Evolutionary conservation across 2,113 vertebrate species (phyloP).

Genomic region (Ellobius talpinus): DNA sequence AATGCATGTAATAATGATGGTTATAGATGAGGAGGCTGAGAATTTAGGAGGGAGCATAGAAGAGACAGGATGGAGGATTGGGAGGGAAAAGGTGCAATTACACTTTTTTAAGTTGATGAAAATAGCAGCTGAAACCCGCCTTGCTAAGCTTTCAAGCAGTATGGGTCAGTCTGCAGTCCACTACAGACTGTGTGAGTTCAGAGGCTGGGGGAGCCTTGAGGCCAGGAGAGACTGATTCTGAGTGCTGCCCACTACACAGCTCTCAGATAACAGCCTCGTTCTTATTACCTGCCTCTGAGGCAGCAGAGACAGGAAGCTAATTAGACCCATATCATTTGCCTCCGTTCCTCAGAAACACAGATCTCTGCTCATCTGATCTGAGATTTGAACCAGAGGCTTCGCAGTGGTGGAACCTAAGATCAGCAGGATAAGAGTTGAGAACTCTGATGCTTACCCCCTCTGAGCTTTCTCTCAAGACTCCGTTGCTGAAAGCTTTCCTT

Average conservation of each 20-base stretch:
- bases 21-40: not conserved
- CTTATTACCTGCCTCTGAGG: not conserved
- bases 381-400: not conserved
- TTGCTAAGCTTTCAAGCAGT: not conserved
- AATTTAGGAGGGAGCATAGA: not conserved
- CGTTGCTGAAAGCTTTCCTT: not conserved
- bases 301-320: not conserved
- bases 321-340: not conserved
- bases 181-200: not conserved
- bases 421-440: not conserved
- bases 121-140: not conserved
- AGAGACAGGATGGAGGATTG: not conserved
- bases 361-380: not conserved
- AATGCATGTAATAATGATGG: not conserved
- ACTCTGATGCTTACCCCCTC: accelerated
- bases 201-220: too few relatives aligned
- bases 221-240: not conserved
- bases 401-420: not conserved
- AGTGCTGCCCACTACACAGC: not conserved
- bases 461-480: not conserved
- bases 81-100: not conserved
- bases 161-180: accelerated
- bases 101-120: not conserved
- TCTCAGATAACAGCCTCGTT: not conserved
- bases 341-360: not conserved